phyloP scores from a whole-genome alignment of 2,888 invertebrate genomes.

The Chorisops tibialis region DNA sequence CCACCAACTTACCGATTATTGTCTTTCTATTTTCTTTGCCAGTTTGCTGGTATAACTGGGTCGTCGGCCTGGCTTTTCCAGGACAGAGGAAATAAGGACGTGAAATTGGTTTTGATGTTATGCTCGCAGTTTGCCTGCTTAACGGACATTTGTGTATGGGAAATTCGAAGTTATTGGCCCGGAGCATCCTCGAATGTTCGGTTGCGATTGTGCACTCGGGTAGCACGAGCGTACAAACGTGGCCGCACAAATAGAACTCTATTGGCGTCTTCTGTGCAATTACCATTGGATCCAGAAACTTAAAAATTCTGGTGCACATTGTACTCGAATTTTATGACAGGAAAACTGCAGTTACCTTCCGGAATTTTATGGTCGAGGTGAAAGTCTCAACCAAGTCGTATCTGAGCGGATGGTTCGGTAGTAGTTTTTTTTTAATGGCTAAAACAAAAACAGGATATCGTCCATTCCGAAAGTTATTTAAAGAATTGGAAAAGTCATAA shows the following conservation, averaged over 20 bases:
- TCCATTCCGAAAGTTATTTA: too few relatives aligned
- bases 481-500: too few relatives aligned
- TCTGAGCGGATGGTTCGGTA: too few relatives aligned
- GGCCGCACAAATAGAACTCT: conserved; percentile 1
- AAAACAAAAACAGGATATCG: too few relatives aligned
- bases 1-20: conserved; percentile 9
- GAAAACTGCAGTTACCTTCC: conserved; percentile 16
- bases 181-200: too few relatives aligned
- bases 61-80: too few relatives aligned
- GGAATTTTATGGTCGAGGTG: conserved; percentile 12
- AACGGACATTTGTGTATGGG: too few relatives aligned
- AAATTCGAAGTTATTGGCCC: too few relatives aligned
- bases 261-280: conserved; percentile 19
- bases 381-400: too few relatives aligned
- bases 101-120: neutral
- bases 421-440: too few relatives aligned
- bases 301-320: conserved; percentile 2
- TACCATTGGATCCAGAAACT: conserved; percentile 13
- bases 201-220: neutral
- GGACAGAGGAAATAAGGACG: neutral
- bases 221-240: conserved; percentile 1
- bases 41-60: neutral
- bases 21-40: neutral
- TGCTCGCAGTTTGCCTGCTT: neutral
- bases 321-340: conserved; percentile 12